A percentile compares a stretch with the other conserved stretches of the same genome.
Conservation (phyloP, 2,797 vertebrate species). For the Sebastes paucispinis region DNA sequence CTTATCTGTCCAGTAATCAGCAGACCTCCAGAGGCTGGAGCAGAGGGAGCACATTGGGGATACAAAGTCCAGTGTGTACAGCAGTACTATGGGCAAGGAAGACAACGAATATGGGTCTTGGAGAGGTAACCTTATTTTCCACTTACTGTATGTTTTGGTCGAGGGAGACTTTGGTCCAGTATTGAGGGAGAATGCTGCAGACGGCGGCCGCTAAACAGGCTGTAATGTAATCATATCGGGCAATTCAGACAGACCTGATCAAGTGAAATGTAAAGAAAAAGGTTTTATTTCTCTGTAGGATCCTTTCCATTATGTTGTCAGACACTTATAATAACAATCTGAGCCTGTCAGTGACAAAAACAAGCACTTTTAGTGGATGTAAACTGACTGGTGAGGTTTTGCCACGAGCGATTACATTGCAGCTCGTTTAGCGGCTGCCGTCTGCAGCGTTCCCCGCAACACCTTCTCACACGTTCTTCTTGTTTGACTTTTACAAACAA, state of each 20-base stretch:
- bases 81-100: slow-evolving; percentile 17
- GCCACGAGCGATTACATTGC: background rate
- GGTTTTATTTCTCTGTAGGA: background rate
- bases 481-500: background rate
- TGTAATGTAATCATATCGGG: background rate
- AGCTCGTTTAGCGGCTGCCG: background rate
- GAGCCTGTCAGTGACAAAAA: background rate
- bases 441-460: background rate
- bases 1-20: background rate
- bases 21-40: background rate
- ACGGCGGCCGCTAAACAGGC: background rate
- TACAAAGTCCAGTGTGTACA: background rate
- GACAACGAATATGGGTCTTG: background rate
- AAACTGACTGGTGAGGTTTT: background rate
- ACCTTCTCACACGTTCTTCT: too few species aligned
- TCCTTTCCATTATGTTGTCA: background rate
- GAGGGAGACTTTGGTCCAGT: background rate
- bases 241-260: background rate
- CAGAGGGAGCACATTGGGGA: background rate
- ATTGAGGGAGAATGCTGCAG: background rate
- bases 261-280: background rate
- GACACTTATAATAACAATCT: background rate
- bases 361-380: background rate
- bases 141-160: background rate
- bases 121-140: slow-evolving; percentile 26